phyloP scores from a whole-genome alignment of 2,113 vertebrate species.

The Gila orcuttii region DNA sequence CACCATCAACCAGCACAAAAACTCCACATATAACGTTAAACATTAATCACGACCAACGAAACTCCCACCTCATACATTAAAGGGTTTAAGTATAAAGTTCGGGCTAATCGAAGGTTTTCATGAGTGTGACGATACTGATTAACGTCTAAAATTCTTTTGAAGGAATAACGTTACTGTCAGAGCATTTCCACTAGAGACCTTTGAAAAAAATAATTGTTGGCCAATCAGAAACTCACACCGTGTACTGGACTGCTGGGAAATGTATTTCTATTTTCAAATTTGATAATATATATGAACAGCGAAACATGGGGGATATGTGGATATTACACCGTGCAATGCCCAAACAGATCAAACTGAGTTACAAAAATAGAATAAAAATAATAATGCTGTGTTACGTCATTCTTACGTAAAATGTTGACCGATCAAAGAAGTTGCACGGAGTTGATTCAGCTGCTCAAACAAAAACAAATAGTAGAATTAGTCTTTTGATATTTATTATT shows the following conservation, averaged over 20 bases:
- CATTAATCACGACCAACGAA: neutral
- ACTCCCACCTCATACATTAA: neutral
- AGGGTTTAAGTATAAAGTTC: neutral
- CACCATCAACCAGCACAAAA: neutral
- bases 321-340: neutral
- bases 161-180: neutral
- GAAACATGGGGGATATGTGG: neutral
- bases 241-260: neutral
- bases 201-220: neutral
- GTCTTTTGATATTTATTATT: neutral
- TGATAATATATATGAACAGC: neutral
- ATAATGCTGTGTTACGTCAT: neutral
- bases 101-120: neutral
- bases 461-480: neutral
- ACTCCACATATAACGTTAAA: neutral
- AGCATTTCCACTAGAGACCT: neutral
- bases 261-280: neutral
- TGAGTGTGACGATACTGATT: neutral
- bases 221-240: slow-evolving; percentile 7
- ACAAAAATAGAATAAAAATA: neutral
- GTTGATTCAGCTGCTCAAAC: neutral
- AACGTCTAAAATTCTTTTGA: neutral
- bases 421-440: neutral
- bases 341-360: neutral
- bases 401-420: neutral